A percentile compares a stretch with the other conserved stretches of the same genome.
phyloP scores from a whole-genome alignment of 2,797 vertebrate species.

The Sebastes minor region DNA sequence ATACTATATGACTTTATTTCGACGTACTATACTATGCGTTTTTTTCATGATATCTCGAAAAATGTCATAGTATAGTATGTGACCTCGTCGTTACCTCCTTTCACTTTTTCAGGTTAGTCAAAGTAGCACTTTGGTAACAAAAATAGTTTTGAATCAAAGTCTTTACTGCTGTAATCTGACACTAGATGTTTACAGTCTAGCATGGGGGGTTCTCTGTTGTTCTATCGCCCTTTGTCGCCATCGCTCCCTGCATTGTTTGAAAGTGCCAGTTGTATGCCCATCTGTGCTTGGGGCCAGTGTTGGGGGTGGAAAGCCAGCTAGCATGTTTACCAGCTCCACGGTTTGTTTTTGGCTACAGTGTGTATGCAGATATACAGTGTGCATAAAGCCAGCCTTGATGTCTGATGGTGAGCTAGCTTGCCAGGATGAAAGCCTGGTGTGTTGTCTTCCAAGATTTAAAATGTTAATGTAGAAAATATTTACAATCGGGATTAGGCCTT shows the following conservation, averaged over 20 bases:
- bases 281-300: slow-evolving; percentile 48
- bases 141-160: slow-evolving; percentile 11
- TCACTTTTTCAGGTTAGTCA: neutral
- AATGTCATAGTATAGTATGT: no score
- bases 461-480: slow-evolving; percentile 67
- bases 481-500: slow-evolving; percentile 49
- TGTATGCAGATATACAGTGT: slow-evolving; percentile 18
- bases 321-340: slow-evolving; percentile 58
- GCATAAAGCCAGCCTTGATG: slow-evolving; percentile 31
- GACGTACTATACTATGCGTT: no score
- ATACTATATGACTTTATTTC: no score
- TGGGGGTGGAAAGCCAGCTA: slow-evolving; percentile 25
- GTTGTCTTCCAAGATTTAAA: slow-evolving; percentile 63
- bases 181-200: neutral
- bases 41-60: no score
- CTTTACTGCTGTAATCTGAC: slow-evolving; percentile 20
- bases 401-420: slow-evolving; percentile 27
- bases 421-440: slow-evolving; percentile 45
- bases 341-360: slow-evolving; percentile 57
- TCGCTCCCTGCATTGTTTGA: slow-evolving; percentile 41
- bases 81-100: no score
- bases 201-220: neutral
- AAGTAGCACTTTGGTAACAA: neutral
- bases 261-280: slow-evolving; percentile 50
- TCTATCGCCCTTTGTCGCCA: neutral